phyloP scores from a whole-genome alignment of 2,113 vertebrate species.

The Alaudala cheleensis region DNA sequence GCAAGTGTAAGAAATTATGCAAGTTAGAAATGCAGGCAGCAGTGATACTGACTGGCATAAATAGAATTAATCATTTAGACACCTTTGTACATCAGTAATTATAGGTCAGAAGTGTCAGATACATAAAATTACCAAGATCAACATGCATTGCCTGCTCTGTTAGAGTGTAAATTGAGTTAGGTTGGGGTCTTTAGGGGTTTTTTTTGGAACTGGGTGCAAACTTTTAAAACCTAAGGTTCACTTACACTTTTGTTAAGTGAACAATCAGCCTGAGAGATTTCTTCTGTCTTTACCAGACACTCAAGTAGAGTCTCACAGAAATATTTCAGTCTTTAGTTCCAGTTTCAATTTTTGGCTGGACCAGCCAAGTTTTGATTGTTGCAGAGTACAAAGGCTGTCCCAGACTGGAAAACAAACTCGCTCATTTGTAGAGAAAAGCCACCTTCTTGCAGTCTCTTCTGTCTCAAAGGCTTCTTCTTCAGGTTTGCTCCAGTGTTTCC shows the following conservation, averaged over 20 bases:
- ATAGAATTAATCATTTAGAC: background rate
- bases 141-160: background rate
- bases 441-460: background rate
- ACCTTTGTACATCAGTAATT: background rate
- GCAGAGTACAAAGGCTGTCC: background rate
- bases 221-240: background rate
- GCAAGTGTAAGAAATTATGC: background rate
- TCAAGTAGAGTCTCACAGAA: background rate
- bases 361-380: background rate
- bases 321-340: fast-evolving
- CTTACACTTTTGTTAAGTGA: background rate
- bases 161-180: background rate
- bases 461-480: background rate
- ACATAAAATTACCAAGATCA: background rate
- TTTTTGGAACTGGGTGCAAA: background rate
- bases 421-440: background rate
- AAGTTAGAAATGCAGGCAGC: background rate
- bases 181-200: fast-evolving
- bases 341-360: background rate
- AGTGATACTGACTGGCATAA: background rate
- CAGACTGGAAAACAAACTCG: background rate
- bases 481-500: background rate
- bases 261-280: background rate
- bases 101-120: background rate
- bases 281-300: background rate